phyloP scores from a whole-genome alignment of 2,113 vertebrate genomes.

The Ciconia maguari region DNA sequence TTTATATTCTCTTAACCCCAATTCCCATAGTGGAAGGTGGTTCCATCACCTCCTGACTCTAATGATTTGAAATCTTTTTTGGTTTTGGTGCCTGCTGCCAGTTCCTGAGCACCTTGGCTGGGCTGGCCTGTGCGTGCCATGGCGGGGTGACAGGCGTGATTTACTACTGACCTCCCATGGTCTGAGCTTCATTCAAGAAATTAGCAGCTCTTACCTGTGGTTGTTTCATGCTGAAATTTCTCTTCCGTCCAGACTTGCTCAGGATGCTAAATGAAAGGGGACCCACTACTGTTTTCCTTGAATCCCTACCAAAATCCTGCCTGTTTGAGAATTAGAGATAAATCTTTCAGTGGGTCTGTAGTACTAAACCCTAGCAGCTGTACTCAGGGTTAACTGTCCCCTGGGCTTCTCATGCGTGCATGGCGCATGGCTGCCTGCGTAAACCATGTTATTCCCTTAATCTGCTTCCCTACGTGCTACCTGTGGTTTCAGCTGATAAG shows the following conservation, averaged over 20 bases:
- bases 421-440: not conserved
- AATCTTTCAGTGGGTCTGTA: not conserved
- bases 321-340: not conserved
- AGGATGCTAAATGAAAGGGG: not conserved
- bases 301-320: conserved; percentile 22
- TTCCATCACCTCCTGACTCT: not conserved
- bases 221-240: not conserved
- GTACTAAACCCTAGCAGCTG: not conserved
- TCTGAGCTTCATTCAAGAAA: not conserved
- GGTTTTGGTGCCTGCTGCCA: not conserved
- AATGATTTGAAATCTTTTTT: not conserved
- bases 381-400: not conserved
- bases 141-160: not conserved
- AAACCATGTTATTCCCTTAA: conserved; percentile 12
- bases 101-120: not conserved
- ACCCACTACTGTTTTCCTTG: conserved; percentile 7
- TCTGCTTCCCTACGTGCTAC: not conserved
- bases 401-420: not conserved
- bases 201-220: not conserved
- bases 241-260: not conserved
- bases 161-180: not conserved
- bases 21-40: not conserved
- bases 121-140: rapidly evolving
- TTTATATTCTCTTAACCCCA: not conserved
- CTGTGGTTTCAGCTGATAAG: conserved; percentile 35